phyloP scores from a whole-genome alignment of 2,888 invertebrate genomes.

The Dicycla oo region DNA sequence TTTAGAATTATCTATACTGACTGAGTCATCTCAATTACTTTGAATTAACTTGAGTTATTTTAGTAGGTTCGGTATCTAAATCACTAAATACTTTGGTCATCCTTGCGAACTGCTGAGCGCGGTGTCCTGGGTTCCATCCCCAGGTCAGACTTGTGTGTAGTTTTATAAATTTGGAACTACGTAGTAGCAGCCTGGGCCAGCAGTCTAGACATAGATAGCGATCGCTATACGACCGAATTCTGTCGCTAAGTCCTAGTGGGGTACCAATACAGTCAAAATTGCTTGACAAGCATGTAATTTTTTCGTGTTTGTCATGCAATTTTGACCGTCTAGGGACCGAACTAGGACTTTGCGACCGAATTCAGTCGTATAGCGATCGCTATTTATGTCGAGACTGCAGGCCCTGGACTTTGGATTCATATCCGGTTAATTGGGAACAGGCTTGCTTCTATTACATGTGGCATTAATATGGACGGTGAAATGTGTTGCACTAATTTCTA shows the following conservation, averaged over 20 bases:
- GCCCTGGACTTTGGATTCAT: not conserved
- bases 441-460: too few species aligned
- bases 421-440: not conserved
- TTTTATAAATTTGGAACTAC: not conserved
- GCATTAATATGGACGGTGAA: not conserved
- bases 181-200: not conserved
- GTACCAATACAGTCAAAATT: too few species aligned
- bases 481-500: not conserved
- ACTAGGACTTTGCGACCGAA: too few species aligned
- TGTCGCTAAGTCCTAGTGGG: too few species aligned
- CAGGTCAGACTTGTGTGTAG: too few species aligned
- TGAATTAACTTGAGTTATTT: not conserved
- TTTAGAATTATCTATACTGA: not conserved
- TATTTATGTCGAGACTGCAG: too few species aligned
- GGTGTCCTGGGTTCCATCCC: not conserved
- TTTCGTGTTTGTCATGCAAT: too few species aligned
- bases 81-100: not conserved
- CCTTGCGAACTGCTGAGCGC: not conserved
- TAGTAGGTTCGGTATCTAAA: not conserved
- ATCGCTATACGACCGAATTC: too few species aligned
- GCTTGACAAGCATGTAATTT: too few species aligned
- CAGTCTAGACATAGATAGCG: too few species aligned
- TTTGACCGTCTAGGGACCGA: too few species aligned
- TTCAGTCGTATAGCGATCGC: too few species aligned
- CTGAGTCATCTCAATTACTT: not conserved